A percentile compares a stretch with the other conserved stretches of the same genome.
Conservation (phyloP, 2,797 vertebrate species). For the Fringilla coelebs region DNA sequence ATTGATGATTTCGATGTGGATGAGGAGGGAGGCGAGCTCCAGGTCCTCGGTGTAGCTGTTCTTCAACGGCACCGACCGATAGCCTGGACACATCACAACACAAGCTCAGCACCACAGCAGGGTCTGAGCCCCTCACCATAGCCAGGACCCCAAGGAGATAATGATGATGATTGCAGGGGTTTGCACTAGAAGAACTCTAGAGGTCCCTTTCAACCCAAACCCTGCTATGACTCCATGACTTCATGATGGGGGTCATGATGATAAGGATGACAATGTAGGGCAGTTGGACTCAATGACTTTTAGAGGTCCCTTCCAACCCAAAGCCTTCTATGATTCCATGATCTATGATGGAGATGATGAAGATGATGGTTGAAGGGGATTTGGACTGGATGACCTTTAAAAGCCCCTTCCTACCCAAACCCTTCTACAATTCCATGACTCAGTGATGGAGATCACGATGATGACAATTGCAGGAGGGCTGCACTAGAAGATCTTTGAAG, state of each 20-base stretch:
- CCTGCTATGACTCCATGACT: not conserved
- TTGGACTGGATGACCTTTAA: not conserved
- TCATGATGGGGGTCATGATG: not conserved
- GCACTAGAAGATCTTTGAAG: not conserved
- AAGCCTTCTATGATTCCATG: not conserved
- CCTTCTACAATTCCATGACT: not conserved
- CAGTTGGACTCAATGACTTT: not conserved
- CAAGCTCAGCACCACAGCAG: rapidly evolving
- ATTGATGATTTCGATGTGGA: slow-evolving; percentile 76
- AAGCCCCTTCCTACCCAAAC: not conserved
- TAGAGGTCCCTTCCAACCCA: not conserved
- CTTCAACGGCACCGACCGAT: slow-evolving; percentile 72
- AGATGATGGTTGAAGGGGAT: too few relatives aligned
- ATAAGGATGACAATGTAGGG: not conserved
- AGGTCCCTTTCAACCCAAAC: not conserved
- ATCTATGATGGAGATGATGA: not conserved
- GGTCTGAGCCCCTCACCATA: rapidly evolving
- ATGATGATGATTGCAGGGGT: not conserved
- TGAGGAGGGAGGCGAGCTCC: slow-evolving; percentile 73
- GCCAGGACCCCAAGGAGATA: not conserved
- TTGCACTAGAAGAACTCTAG: not conserved
- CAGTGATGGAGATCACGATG: too few relatives aligned
- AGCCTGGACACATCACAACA: slow-evolving; percentile 49
- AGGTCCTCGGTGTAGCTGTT: slow-evolving; percentile 79
- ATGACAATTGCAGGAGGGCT: not conserved